A percentile compares a stretch with the other conserved stretches of the same genome.
phyloP scores from a whole-genome alignment of 2,888 invertebrate genomes.

The Calliopum simillimum region DNA sequence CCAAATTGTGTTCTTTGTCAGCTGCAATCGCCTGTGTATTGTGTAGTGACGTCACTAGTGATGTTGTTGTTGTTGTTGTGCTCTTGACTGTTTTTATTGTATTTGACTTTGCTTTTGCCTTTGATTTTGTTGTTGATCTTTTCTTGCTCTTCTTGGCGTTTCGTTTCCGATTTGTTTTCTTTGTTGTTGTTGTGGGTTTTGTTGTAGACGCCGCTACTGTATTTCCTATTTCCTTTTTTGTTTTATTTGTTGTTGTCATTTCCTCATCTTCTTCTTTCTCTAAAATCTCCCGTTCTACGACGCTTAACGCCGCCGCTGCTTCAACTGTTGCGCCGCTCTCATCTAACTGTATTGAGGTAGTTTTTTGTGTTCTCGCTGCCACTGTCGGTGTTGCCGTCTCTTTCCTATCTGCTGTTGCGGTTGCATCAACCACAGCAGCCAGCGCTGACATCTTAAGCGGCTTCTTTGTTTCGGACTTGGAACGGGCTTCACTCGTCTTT shows the following conservation, averaged over 20 bases:
- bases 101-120: constrained; percentile 43
- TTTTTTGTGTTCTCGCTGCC: constrained; percentile 31
- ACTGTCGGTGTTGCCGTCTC: constrained; percentile 1
- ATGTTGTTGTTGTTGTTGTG: constrained; percentile 14
- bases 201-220: constrained; percentile 15
- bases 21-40: not conserved
- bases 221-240: not conserved
- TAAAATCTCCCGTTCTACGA: constrained; percentile 41
- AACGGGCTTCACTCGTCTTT: constrained; percentile 58
- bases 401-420: constrained; percentile 27
- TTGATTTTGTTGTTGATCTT: not conserved
- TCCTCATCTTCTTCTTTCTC: constrained; percentile 39
- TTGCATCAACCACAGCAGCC: constrained; percentile 7
- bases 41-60: not conserved
- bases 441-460: constrained; percentile 40
- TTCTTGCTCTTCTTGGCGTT: constrained; percentile 11
- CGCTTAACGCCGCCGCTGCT: constrained; percentile 47
- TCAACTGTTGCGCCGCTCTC: constrained; percentile 3
- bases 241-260: not conserved
- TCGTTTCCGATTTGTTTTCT: constrained; percentile 13
- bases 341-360: constrained; percentile 45
- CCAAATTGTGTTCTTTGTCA: not conserved
- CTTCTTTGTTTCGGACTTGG: constrained; percentile 69
- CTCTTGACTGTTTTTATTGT: constrained; percentile 24
- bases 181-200: constrained; percentile 2